Conservation (phyloP, 2,113 vertebrate genomes). For the Prochilodus magdalenae region DNA sequence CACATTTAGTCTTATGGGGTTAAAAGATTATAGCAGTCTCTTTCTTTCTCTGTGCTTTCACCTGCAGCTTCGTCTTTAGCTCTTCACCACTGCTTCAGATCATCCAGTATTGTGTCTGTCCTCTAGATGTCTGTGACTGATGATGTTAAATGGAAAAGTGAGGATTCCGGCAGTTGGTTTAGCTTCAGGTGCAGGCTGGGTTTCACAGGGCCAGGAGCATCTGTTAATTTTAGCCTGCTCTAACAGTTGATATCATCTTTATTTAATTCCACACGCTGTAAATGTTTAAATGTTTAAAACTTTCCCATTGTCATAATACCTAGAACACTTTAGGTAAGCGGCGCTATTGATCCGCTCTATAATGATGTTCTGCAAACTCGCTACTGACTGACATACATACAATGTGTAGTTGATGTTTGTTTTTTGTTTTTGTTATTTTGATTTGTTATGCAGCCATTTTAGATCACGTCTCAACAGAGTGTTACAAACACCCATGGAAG, state of each 20-base stretch:
- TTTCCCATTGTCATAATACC: not conserved
- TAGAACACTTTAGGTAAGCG: not conserved
- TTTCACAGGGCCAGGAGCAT: not conserved
- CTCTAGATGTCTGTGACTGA: not conserved
- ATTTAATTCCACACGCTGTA: not conserved
- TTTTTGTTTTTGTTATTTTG: not conserved
- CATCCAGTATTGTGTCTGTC: not conserved
- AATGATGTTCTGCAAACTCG: not conserved
- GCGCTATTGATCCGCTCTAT: not conserved
- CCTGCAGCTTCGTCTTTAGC: too few species aligned
- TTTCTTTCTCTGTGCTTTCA: too few species aligned
- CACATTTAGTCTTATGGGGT: too few species aligned
- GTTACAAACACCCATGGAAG: not conserved
- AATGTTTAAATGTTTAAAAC: slow-evolving; percentile 5
- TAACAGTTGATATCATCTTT: not conserved
- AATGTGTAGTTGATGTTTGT: not conserved
- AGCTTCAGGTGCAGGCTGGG: not conserved
- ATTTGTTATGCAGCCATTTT: too few species aligned
- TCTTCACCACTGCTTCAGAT: slow-evolving; percentile 2
- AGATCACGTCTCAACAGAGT: not conserved
- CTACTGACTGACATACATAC: not conserved
- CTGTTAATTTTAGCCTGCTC: not conserved
- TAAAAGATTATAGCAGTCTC: too few species aligned
- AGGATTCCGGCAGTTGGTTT: not conserved
- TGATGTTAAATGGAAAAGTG: not conserved